Percentiles rank a stretch among this genome's conserved stretches.
Evolutionary conservation across 1,140 invertebrate genomes (phyloP).

Genomic region (Cydia strobilella): DNA sequence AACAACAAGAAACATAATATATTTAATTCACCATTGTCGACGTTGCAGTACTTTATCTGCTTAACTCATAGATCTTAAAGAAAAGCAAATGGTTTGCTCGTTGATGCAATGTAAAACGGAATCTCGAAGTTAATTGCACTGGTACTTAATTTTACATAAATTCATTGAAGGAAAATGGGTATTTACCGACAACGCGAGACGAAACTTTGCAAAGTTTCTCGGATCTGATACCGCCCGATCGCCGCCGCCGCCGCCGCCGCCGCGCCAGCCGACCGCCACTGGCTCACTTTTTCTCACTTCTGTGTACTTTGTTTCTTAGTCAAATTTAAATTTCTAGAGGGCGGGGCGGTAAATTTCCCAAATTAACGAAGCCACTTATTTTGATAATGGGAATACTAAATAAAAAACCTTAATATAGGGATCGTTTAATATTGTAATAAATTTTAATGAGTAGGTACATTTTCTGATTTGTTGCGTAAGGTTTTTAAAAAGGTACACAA

Average conservation of each 20-base stretch:
- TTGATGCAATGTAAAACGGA: constrained; percentile 9
- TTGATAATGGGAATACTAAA: constrained; percentile 17
- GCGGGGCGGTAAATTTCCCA: not conserved
- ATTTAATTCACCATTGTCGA: too few species aligned
- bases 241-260: not conserved
- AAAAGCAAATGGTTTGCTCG: constrained; percentile 16
- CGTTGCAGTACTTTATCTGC: not conserved
- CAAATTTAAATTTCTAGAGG: constrained; percentile 18
- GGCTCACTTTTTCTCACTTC: constrained; percentile 22
- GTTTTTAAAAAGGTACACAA: constrained; percentile 7
- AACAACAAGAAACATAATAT: too few species aligned
- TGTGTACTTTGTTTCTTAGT: constrained; percentile 22
- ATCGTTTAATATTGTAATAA: constrained; percentile 27
- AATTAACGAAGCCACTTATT: constrained; percentile 30
- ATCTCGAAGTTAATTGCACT: constrained; percentile 24
- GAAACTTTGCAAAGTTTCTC: constrained; percentile 12
- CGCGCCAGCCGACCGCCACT: not conserved
- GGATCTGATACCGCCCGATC: constrained; percentile 15
- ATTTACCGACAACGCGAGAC: not conserved
- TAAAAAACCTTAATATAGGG: constrained; percentile 5
- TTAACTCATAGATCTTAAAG: not conserved
- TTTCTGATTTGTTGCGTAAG: not conserved
- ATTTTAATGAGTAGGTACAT: constrained; percentile 22
- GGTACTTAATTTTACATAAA: constrained; percentile 33
- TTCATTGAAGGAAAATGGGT: constrained; percentile 18